Percentiles rank a stretch among this genome's conserved stretches.
phyloP scores from a whole-genome alignment of 2,113 vertebrate species.

The Hippocampus barbouri region DNA sequence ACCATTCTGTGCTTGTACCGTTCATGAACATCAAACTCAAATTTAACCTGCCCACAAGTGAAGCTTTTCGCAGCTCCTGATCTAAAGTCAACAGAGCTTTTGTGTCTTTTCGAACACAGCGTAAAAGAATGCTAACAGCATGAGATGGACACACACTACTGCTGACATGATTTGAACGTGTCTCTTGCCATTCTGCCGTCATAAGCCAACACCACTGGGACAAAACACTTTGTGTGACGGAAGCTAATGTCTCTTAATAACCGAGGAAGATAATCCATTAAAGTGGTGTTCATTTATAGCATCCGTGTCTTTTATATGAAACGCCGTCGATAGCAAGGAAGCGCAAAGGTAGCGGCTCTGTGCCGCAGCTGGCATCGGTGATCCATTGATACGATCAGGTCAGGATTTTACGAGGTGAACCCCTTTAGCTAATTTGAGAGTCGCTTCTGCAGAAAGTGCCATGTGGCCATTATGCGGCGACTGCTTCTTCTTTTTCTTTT shows the following conservation, averaged over 20 bases:
- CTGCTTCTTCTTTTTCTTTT: slow-evolving; percentile 35
- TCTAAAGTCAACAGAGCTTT: too few relatives aligned
- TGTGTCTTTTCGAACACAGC: too few relatives aligned
- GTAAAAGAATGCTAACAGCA: too few relatives aligned
- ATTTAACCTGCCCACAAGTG: too few relatives aligned
- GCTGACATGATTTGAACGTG: background rate
- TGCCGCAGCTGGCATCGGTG: slow-evolving; percentile 28
- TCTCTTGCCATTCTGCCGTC: background rate
- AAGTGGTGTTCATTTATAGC: slow-evolving; percentile 52
- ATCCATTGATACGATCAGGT: slow-evolving; percentile 42
- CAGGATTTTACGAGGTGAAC: slow-evolving; percentile 31
- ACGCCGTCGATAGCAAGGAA: slow-evolving; percentile 41
- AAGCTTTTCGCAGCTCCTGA: too few relatives aligned
- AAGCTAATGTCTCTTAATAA: slow-evolving; percentile 33
- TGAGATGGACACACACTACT: too few relatives aligned
- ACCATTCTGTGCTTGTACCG: too few relatives aligned
- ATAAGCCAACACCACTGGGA: background rate
- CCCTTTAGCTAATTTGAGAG: slow-evolving; percentile 53
- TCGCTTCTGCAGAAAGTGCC: slow-evolving; percentile 42
- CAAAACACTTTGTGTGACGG: background rate
- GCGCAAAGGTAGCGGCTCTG: slow-evolving; percentile 33
- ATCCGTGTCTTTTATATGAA: slow-evolving; percentile 52
- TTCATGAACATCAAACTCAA: too few relatives aligned
- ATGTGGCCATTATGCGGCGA: slow-evolving; percentile 16
- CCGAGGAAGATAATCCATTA: slow-evolving; percentile 42